A percentile compares a stretch with the other conserved stretches of the same genome.
Evolutionary conservation across 2,888 invertebrate species (phyloP).

Genomic region (Fissipunctia ypsillon): DNA sequence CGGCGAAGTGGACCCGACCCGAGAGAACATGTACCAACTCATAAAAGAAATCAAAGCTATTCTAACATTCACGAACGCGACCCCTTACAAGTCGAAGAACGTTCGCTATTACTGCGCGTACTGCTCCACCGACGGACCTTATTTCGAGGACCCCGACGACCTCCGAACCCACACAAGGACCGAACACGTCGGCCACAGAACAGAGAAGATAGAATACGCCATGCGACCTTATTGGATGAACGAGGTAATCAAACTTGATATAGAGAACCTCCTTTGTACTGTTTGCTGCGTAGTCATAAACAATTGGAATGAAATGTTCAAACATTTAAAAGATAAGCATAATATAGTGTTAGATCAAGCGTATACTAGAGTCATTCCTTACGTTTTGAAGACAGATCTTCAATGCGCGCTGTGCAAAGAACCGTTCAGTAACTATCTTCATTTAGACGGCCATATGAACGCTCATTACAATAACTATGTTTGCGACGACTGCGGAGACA

Average conservation of each 20-base stretch:
- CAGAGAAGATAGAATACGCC: constrained; percentile 69
- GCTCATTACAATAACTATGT: constrained; percentile 80
- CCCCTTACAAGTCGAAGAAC: constrained; percentile 76
- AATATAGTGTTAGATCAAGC: constrained; percentile 71
- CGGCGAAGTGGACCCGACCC: constrained; percentile 25
- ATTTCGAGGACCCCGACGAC: constrained; percentile 73
- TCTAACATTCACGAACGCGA: constrained; percentile 77
- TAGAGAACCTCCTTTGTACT: constrained; percentile 74
- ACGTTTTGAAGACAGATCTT: constrained; percentile 63
- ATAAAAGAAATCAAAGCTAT: constrained; percentile 76
- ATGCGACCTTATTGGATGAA: constrained; percentile 78
- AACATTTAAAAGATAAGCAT: constrained; percentile 75
- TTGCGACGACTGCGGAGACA: constrained; percentile 80
- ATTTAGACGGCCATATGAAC: constrained; percentile 82
- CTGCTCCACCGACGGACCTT: constrained; percentile 69
- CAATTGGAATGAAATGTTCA: constrained; percentile 78
- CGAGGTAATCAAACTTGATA: constrained; percentile 80
- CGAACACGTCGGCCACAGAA: constrained; percentile 68
- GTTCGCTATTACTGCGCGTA: constrained; percentile 76
- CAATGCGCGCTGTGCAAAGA: constrained; percentile 77
- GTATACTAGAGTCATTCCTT: constrained; percentile 77
- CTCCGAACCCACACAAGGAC: constrained; percentile 74
- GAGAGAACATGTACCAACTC: constrained; percentile 64
- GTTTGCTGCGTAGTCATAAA: constrained; percentile 68
- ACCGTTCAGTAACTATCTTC: constrained; percentile 69